Evolutionary conservation across 2,888 invertebrate species (phyloP).

Genomic region (Chrysomela aeneicollis): DNA sequence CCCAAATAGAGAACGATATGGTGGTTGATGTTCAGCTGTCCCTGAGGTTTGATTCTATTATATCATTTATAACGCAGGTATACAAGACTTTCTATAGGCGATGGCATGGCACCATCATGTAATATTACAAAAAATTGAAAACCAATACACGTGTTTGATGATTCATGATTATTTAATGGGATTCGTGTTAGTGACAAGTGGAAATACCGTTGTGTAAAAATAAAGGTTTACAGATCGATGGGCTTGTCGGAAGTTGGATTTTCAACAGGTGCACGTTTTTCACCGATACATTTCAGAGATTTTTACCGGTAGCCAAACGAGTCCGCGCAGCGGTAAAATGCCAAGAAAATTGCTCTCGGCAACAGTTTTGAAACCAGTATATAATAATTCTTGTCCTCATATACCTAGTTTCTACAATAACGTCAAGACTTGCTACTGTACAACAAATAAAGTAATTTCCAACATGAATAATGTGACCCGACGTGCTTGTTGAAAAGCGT

Average conservation of each 20-base stretch:
- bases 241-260: not conserved
- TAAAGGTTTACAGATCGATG: too few species aligned
- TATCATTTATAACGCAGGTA: too few species aligned
- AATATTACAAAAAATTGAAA: too few species aligned
- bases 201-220: too few species aligned
- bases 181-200: too few species aligned
- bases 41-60: too few species aligned
- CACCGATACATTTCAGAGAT: not conserved
- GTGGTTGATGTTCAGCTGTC: too few species aligned
- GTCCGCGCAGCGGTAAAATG: constrained; percentile 16
- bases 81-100: too few species aligned
- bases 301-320: not conserved
- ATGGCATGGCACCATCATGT: too few species aligned
- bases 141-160: too few species aligned
- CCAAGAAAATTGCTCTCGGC: not conserved
- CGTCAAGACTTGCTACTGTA: constrained; percentile 15
- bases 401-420: constrained; percentile 32
- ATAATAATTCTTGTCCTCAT: constrained; percentile 29
- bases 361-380: constrained; percentile 23
- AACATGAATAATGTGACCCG: constrained; percentile 20
- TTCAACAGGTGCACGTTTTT: not conserved
- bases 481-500: not conserved
- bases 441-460: not conserved
- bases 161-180: too few species aligned
- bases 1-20: too few species aligned